Evolutionary conservation across 2,797 vertebrate genomes (phyloP).

Genomic region (Schizothorax lantsangensis): DNA sequence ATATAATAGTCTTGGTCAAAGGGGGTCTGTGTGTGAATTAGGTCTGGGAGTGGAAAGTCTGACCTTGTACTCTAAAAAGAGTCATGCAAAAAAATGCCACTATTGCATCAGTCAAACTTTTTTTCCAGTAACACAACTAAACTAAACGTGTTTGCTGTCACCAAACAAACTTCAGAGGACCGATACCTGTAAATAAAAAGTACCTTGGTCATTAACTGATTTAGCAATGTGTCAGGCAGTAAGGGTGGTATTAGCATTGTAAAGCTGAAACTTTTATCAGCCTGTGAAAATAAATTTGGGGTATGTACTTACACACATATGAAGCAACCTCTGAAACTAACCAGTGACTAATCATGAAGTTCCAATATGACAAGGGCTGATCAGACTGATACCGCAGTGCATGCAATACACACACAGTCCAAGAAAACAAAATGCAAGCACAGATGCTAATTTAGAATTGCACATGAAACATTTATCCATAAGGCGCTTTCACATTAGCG

Average conservation of each 20-base stretch:
- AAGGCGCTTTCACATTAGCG: neutral
- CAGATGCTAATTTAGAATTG: neutral
- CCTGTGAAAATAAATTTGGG: conserved; percentile 29
- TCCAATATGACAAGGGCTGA: conserved; percentile 36
- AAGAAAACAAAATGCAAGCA: neutral
- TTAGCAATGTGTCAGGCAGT: conserved; percentile 39
- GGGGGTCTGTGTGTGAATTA: neutral
- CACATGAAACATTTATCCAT: neutral
- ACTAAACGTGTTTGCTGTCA: neutral
- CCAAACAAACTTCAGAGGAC: conserved; percentile 10
- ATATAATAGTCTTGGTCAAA: neutral
- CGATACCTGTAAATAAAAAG: conserved; percentile 16
- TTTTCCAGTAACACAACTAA: conserved; percentile 29
- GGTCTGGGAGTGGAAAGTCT: conserved; percentile 26
- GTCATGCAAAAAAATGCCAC: neutral
- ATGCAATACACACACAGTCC: conserved; percentile 6
- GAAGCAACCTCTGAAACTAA: conserved; percentile 35
- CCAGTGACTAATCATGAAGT: conserved; percentile 42
- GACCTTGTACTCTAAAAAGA: conserved; percentile 7
- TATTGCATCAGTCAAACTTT: conserved; percentile 7
- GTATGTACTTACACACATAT: conserved; percentile 12
- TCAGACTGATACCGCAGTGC: conserved; percentile 27
- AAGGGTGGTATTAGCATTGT: conserved; percentile 4
- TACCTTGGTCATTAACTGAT: conserved; percentile 8
- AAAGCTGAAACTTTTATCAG: conserved; percentile 30